Percentiles rank a stretch among this genome's conserved stretches.
Conservation (phyloP, 1,140 invertebrate genomes). For the Sycophila sp. region DNA sequence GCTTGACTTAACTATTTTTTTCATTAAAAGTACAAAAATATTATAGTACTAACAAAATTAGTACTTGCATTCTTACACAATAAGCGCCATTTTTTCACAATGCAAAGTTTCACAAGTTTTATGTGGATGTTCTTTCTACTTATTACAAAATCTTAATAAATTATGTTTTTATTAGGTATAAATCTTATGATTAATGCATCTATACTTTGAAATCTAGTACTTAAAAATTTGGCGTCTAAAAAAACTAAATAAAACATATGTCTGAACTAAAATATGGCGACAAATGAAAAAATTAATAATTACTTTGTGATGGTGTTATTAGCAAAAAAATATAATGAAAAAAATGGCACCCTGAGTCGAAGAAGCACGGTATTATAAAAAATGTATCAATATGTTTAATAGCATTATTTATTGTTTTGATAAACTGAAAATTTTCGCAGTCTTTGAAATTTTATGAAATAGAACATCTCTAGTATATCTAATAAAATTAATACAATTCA, state of each 20-base stretch:
- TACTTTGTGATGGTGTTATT: slow-evolving; percentile 1
- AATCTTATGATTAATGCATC: neutral
- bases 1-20: neutral
- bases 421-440: slow-evolving; percentile 2
- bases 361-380: slow-evolving; percentile 53
- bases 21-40: slow-evolving; percentile 7
- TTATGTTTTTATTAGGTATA: neutral
- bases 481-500: neutral
- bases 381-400: neutral
- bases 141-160: slow-evolving; percentile 14
- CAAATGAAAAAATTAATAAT: slow-evolving; percentile 10
- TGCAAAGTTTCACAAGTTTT: neutral
- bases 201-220: slow-evolving; percentile 1
- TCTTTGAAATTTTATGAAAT: slow-evolving; percentile 1
- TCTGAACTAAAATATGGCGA: slow-evolving; percentile 17
- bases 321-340: slow-evolving; percentile 22
- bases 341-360: slow-evolving; percentile 61
- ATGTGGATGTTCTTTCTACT: neutral
- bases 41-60: neutral
- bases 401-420: neutral
- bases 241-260: neutral
- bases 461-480: too few species aligned
- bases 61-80: neutral
- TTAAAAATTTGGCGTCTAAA: slow-evolving; percentile 17
- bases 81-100: slow-evolving; percentile 21